Base-by-base conservation (phyloP, 2,888 invertebrate genomes). In the Hedya salicella region DNA sequence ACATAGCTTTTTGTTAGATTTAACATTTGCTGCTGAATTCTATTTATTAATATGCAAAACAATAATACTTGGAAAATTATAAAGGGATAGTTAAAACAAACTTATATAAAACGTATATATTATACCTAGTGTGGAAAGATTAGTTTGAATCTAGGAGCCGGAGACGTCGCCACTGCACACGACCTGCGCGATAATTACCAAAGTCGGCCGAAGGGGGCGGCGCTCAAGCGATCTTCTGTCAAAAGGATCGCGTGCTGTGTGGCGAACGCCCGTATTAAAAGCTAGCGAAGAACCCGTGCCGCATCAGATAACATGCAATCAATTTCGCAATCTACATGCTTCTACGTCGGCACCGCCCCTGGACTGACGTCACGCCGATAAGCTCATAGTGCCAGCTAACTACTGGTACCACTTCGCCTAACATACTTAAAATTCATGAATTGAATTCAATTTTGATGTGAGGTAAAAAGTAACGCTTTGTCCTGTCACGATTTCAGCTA, bases 231-330 rank as follows among this genome's bases (percentile, higher is more conserved):
- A 89, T 91, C 89, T 91, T 86, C 89, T 89, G 90, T 89, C 91
- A 90, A 85, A 87, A 85, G 86, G 82, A 86, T 92, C 89, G 91
- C 92, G 92, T 92, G 91, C 84, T 76, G 78, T 79, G 81, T 80
- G 76, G 80, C 86, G 86, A 86, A 88, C 86, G 89, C 89, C 87
- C 83, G 86, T 87, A 89, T 90, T 90, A 91, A 91, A 91, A 86
- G 89, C 88, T 87, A 88, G 88, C 90, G 87, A 90, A 89, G 90
- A 91, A 89, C 87, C 88, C 89, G 88, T 87, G 88, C 90, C 85
- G 86, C 88, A 91, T 90, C 91, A 85, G 91, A 91, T 91, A 91
- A 83, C 90, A 87, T 89, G 91, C 91, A 89, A 92, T 92, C 91
- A 89, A 91, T 89, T 91, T 89, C 87, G 91, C 92, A 88, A 92